Evolutionary conservation across 2,797 vertebrate genomes (phyloP).

Genomic region (Sebastes flavidus): DNA sequence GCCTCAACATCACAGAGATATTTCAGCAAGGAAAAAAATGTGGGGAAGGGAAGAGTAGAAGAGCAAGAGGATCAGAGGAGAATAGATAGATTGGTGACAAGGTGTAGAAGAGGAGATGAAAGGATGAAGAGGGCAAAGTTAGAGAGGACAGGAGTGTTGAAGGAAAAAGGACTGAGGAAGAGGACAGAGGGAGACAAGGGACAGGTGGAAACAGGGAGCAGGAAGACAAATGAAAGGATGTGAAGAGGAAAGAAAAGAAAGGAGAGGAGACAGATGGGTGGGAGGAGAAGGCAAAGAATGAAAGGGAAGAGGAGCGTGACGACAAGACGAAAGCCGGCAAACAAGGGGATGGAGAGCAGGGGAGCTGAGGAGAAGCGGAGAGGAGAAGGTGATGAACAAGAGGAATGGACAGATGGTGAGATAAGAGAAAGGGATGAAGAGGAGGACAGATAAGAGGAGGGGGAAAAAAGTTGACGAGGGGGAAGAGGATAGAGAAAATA

Average conservation of each 20-base stretch:
- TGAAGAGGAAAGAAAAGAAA: constrained; percentile 1
- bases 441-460: background rate
- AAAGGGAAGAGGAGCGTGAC: constrained; percentile 40
- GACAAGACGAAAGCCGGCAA: constrained; percentile 5
- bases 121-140: background rate
- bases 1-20: constrained; percentile 20
- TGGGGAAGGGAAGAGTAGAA: background rate
- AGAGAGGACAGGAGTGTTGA: background rate
- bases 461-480: too few species aligned
- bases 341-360: background rate
- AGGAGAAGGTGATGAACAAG: background rate
- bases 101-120: background rate
- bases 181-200: background rate
- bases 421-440: background rate
- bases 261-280: constrained; percentile 46
- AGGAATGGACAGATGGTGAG: constrained; percentile 43
- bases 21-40: background rate
- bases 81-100: background rate
- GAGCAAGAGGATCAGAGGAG: background rate
- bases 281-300: constrained; percentile 40
- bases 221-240: background rate
- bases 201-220: background rate
- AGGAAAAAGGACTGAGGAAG: background rate
- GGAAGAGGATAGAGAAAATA: background rate
- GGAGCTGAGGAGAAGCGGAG: background rate